Conservation (phyloP, 2,797 vertebrate genomes). For the Lemur catta region DNA sequence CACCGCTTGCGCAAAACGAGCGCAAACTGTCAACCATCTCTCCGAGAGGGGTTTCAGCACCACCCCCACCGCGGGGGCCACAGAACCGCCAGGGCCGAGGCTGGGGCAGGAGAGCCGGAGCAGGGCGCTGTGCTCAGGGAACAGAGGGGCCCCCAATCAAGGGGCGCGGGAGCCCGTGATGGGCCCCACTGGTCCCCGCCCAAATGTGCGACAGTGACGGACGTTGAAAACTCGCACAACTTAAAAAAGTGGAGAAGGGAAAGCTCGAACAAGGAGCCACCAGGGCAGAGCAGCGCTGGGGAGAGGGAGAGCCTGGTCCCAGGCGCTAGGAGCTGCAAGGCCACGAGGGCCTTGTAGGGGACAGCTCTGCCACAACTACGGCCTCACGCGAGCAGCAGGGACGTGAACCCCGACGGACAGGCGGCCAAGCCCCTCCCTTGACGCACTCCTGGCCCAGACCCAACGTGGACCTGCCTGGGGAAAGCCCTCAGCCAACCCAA, state of each 20-base stretch:
- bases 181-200: too few species aligned
- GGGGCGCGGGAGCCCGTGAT: not conserved
- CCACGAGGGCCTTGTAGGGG: accelerated
- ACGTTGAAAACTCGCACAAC: accelerated
- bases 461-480: accelerated
- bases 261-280: accelerated
- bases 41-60: accelerated
- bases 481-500: not conserved
- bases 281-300: not conserved
- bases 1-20: accelerated
- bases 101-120: accelerated
- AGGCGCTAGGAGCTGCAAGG: not conserved
- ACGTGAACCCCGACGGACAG: accelerated
- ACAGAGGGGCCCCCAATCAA: not conserved
- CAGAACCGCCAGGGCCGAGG: not conserved
- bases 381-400: accelerated
- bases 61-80: accelerated
- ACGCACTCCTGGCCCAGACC: not conserved
- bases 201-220: accelerated
- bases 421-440: accelerated
- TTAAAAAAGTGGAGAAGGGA: not conserved
- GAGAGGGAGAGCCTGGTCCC: too few species aligned
- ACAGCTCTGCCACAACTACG: accelerated
- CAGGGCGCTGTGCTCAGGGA: too few species aligned
- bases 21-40: accelerated